These are phyloP conservation scores for Cataglyphis rosenhaueri DNA, from an alignment of 2,888 invertebrate genomes.

Conservation along the genomic window DNA sequence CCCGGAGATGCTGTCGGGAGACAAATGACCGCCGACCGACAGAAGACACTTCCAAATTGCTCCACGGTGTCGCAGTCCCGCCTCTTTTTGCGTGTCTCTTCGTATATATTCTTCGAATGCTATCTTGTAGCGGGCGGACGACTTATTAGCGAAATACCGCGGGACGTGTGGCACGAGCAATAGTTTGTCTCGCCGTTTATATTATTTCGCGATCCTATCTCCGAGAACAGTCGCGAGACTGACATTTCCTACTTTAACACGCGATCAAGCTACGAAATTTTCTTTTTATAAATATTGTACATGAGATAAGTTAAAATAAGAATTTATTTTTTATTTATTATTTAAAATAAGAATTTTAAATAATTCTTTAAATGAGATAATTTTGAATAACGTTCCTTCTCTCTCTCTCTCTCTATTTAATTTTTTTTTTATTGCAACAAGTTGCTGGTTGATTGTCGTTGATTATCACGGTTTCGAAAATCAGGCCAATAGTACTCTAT, in stretches of 20 bases:
- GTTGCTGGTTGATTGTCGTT: constrained; percentile 39
- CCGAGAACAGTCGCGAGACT: background rate
- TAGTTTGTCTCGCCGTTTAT: constrained; percentile 37
- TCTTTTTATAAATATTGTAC: background rate
- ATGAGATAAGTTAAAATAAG: background rate
- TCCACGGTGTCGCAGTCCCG: constrained; percentile 75
- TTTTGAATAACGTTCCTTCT: background rate
- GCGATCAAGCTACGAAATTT: background rate
- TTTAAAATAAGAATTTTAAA: background rate
- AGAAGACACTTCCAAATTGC: constrained; percentile 79
- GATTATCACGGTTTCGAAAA: constrained; percentile 74
- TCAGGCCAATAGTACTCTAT: constrained; percentile 54
- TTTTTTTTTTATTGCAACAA: background rate
- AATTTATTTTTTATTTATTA: background rate
- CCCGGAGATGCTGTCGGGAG: constrained; percentile 77
- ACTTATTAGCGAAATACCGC: constrained; percentile 75
- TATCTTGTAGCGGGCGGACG: constrained; percentile 66
- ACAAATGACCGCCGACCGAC: constrained; percentile 82
- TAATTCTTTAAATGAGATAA: background rate
- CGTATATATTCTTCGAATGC: constrained; percentile 69
- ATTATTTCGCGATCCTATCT: constrained; percentile 23
- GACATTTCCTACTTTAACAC: background rate
- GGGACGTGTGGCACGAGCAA: constrained; percentile 70
- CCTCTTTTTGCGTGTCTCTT: constrained; percentile 74
- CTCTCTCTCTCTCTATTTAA: background rate